These are phyloP conservation scores for Dasypolia templi DNA, from an alignment of 2,888 invertebrate species.

Conservation along the genomic window DNA sequence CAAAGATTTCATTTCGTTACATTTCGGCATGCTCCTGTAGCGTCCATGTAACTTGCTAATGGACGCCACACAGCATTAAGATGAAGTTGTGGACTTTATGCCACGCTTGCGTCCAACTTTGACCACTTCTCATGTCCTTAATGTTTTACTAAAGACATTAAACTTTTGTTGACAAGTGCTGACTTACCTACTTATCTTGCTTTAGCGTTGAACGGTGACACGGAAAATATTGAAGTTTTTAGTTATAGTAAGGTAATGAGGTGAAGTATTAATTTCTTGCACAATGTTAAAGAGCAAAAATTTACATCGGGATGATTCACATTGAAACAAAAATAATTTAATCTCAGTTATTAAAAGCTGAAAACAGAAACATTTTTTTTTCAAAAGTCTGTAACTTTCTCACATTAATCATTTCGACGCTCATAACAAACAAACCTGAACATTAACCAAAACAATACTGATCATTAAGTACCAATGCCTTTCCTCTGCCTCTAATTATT, in stretches of 20 bases:
- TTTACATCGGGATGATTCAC: not conserved
- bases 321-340: not conserved
- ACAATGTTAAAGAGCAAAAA: not conserved
- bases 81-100: constrained; percentile 77
- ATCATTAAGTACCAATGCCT: constrained; percentile 65
- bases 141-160: constrained; percentile 78
- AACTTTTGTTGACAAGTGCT: constrained; percentile 75
- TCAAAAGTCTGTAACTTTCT: not conserved
- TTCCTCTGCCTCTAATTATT: constrained; percentile 70
- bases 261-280: constrained; percentile 6
- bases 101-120: constrained; percentile 77
- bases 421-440: constrained; percentile 44
- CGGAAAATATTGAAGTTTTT: constrained; percentile 44
- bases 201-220: constrained; percentile 54
- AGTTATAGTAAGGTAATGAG: constrained; percentile 15
- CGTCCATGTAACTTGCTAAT: constrained; percentile 79
- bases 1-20: constrained; percentile 44
- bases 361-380: not conserved
- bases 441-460: constrained; percentile 58
- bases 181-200: constrained; percentile 68
- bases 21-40: constrained; percentile 32
- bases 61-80: constrained; percentile 80
- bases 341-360: not conserved
- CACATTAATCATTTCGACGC: constrained; percentile 22
- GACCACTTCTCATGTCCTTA: constrained; percentile 81